phyloP scores from a whole-genome alignment of 1,140 invertebrate species.

The Leptinotarsa undecemlineata region DNA sequence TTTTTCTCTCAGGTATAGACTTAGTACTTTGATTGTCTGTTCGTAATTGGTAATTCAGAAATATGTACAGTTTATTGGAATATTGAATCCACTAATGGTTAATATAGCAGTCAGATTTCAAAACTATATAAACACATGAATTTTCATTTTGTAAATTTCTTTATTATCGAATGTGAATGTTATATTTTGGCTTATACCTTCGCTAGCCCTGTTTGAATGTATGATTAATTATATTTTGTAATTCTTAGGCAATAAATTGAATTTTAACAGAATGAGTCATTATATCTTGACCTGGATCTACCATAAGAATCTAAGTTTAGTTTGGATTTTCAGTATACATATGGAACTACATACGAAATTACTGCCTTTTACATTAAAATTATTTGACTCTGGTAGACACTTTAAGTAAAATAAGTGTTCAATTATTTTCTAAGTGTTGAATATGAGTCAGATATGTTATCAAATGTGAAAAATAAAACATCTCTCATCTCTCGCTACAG shows the following conservation, averaged over 20 bases:
- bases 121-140: neutral
- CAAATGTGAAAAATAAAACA: no score
- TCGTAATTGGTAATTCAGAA: neutral
- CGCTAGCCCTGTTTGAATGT: neutral
- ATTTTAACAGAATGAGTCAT: neutral
- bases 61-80: neutral
- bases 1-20: constrained; percentile 1
- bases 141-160: neutral
- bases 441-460: no score
- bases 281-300: no score
- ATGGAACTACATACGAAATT: no score
- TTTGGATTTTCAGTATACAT: no score
- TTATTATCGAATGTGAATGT: neutral
- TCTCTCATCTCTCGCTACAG: no score
- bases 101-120: neutral
- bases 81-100: neutral
- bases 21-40: neutral
- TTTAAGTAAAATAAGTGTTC: no score
- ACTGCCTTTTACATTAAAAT: no score
- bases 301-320: no score
- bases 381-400: no score
- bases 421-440: no score
- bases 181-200: constrained; percentile 1
- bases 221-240: neutral
- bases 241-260: neutral